Evolutionary conservation across 2,888 invertebrate genomes (phyloP).

Genomic region (Alloplasta piceator): DNA sequence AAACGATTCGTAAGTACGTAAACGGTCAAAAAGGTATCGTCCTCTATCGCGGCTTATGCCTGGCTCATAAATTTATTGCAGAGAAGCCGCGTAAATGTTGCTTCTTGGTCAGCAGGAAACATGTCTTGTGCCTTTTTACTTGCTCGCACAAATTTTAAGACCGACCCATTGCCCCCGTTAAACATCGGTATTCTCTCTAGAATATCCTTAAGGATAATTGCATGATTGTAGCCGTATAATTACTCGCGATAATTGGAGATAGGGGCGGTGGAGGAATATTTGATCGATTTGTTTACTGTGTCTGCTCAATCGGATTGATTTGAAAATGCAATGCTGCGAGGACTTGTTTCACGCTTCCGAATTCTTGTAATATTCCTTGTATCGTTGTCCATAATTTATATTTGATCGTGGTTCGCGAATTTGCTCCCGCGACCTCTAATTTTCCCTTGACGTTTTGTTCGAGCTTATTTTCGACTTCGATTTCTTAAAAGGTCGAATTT

Average conservation of each 20-base stretch:
- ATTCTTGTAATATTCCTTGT: background rate
- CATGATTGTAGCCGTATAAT: no score
- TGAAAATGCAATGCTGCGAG: background rate
- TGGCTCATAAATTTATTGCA: slow-evolving; percentile 23
- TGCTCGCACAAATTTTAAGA: slow-evolving; percentile 33
- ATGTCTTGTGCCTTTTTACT: slow-evolving; percentile 25
- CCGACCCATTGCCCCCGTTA: slow-evolving; percentile 16
- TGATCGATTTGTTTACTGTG: no score
- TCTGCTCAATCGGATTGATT: no score
- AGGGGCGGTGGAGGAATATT: no score
- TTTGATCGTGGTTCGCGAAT: no score
- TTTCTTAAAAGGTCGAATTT: no score
- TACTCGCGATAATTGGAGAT: no score
- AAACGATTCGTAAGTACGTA: background rate
- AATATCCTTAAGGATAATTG: slow-evolving; percentile 23
- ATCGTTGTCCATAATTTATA: no score
- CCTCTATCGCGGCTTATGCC: slow-evolving; percentile 41
- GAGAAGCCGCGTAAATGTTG: background rate
- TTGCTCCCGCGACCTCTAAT: no score
- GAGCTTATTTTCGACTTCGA: no score
- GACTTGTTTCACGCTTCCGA: background rate
- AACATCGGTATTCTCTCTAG: slow-evolving; percentile 23
- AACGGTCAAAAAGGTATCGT: background rate
- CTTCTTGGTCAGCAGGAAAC: slow-evolving; percentile 7
- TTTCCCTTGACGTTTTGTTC: no score